Evolutionary conservation across 2,888 invertebrate genomes (phyloP).

Genomic region (Xestia rhomboidea): DNA sequence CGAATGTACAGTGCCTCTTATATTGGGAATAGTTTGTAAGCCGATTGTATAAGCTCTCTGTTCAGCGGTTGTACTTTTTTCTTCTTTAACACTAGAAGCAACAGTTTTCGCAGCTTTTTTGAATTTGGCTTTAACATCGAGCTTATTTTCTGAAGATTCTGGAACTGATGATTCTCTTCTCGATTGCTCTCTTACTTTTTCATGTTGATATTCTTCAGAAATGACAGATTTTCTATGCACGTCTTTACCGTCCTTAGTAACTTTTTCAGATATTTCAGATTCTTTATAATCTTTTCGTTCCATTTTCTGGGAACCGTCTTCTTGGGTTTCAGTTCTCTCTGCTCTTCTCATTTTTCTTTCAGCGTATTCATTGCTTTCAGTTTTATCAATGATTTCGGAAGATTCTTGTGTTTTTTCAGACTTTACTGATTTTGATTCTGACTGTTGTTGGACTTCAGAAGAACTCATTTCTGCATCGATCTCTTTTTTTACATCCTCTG

Average conservation of each 20-base stretch:
- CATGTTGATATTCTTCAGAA: conserved; percentile 69
- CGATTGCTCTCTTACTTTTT: conserved; percentile 59
- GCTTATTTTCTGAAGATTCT: conserved; percentile 54
- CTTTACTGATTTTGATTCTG: conserved; percentile 41
- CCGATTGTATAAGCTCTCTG: conserved; percentile 81
- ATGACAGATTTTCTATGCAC: conserved; percentile 56
- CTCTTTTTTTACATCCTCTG: conserved; percentile 81
- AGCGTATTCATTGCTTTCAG: conserved; percentile 26
- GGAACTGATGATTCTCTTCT: conserved; percentile 40
- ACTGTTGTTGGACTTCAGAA: conserved; percentile 14
- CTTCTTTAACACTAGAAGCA: conserved; percentile 30
- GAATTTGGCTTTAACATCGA: conserved; percentile 51
- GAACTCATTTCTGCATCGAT: conserved; percentile 72
- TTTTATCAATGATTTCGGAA: conserved; percentile 33
- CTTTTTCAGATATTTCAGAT: conserved; percentile 31
- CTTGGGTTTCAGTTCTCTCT: conserved; percentile 41
- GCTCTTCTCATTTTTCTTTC: conserved; percentile 41
- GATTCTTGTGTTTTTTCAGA: conserved; percentile 40
- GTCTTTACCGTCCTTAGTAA: conserved; percentile 44
- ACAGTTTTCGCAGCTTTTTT: conserved; percentile 42
- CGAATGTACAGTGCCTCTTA: conserved; percentile 79
- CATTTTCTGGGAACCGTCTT: conserved; percentile 27
- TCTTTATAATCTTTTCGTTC: conserved; percentile 39
- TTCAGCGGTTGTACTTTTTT: conserved; percentile 66
- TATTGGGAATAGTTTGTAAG: conserved; percentile 83